Base-by-base conservation (phyloP, 2,888 invertebrate species). In the Sinodicranocentrus sp. region DNA sequence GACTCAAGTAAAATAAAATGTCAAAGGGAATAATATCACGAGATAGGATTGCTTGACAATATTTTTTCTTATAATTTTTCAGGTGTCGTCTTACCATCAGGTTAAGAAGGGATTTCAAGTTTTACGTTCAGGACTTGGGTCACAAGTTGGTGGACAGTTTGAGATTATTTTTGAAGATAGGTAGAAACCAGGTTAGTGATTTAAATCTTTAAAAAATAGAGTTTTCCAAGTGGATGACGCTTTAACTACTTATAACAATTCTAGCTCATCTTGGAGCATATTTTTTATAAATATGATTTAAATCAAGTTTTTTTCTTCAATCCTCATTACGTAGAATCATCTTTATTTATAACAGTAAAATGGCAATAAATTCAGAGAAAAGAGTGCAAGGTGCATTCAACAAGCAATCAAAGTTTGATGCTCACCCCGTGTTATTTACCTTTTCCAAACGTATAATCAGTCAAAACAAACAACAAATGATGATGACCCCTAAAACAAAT, bases 1-100 rank as follows among this genome's bases (percentile, higher is more conserved):
- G 63, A 72, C 54, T 73, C 44, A 80, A 19, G 59, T 17, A 73
- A 43, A 65, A 78, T 78, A 82, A 82, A 82, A 82, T 76, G 82
- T 82, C 82, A 76, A 76, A 70, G 76, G 54, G 65, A 52, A 48
- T 67, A n/a, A 23, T 82, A 73, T 73, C 82, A 70, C 68, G 48
- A 73, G 63, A 54, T 73, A 48, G 43, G 65, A 25, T 57, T 71
- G 33, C 57, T 25, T n/a, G 57, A 39, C 6, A 39, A 39, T 39
- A 39, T 39, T 39, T 39, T 39, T 39, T 39, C 39, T 13, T 39
- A 39, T 13, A 39, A 39, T 8, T 13, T 39, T 13, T 39, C 5
- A 39, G 13, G 13, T 39, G 39, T 39, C 39, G 5, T 13, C 39
- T 39, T 5, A 39, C 5, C 5, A 8, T 5, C 39, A 39, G 39